Evolutionary conservation across 2,797 vertebrate species (phyloP).

Genomic region (Cryptoprocta ferox): DNA sequence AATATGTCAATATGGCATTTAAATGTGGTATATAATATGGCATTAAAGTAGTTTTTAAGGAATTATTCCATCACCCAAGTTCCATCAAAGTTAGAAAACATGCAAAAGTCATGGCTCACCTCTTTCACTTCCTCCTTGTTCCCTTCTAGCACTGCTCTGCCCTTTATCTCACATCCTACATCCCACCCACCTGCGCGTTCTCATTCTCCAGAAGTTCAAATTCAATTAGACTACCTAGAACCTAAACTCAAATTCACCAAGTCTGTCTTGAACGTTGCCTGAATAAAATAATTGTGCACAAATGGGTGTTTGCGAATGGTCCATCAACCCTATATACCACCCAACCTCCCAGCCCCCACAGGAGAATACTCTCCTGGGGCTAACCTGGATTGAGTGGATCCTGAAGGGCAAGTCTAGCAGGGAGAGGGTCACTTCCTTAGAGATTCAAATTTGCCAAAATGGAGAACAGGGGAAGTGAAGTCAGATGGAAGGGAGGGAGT

Average conservation of each 20-base stretch:
- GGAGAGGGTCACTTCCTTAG: neutral
- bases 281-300: neutral
- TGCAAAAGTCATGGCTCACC: neutral
- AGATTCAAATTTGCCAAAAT: neutral
- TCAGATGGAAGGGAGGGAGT: neutral
- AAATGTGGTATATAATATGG: neutral
- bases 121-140: neutral
- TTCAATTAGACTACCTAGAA: neutral
- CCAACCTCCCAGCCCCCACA: fast-evolving
- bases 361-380: neutral
- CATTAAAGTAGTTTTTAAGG: neutral
- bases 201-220: neutral
- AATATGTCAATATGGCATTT: neutral
- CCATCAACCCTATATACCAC: neutral
- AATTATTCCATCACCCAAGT: neutral
- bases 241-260: neutral
- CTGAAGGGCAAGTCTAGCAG: neutral
- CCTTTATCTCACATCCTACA: neutral
- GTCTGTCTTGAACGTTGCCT: neutral
- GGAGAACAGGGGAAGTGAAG: neutral
- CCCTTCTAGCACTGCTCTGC: neutral
- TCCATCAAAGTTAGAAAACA: neutral
- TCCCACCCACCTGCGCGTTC: neutral
- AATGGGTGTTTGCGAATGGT: neutral
- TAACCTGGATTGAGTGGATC: neutral